These are phyloP conservation scores for Heliocidaris erythrogramma DNA, from an alignment of 35 echinoderm and acorn worm genomes.

Conservation along the genomic window DNA sequence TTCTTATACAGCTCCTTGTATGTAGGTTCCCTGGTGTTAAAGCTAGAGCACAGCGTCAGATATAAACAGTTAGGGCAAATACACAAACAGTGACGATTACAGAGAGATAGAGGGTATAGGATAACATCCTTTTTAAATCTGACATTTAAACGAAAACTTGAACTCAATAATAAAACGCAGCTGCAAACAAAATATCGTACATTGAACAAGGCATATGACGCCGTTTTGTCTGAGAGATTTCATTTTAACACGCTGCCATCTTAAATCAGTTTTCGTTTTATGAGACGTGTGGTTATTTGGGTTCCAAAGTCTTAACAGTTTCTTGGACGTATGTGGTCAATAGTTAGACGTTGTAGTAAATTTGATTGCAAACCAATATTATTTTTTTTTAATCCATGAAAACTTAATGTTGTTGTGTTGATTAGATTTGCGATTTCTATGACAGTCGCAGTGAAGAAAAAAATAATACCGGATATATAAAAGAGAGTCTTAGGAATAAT, in stretches of 20 bases:
- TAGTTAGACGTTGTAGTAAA: neutral
- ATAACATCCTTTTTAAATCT: no score
- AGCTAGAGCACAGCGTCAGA: no score
- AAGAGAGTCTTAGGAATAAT: no score
- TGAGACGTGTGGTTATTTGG: constrained; percentile 10
- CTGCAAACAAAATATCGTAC: neutral
- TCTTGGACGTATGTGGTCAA: neutral
- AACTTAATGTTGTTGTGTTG: neutral
- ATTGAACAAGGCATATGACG: neutral
- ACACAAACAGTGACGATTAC: no score
- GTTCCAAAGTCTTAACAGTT: neutral
- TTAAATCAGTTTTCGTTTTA: neutral
- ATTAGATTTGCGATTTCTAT: no score
- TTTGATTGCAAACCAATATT: neutral
- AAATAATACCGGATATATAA: no score
- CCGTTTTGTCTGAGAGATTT: neutral
- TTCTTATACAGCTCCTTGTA: no score
- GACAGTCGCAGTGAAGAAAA: no score
- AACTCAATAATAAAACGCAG: neutral
- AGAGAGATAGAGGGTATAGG: no score
- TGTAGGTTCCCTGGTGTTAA: no score
- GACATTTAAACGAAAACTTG: neutral
- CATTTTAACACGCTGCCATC: neutral
- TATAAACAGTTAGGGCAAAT: no score
- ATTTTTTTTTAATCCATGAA: neutral